Evolutionary conservation across 2,113 vertebrate genomes (phyloP).

Genomic region (Chionomys nivalis): DNA sequence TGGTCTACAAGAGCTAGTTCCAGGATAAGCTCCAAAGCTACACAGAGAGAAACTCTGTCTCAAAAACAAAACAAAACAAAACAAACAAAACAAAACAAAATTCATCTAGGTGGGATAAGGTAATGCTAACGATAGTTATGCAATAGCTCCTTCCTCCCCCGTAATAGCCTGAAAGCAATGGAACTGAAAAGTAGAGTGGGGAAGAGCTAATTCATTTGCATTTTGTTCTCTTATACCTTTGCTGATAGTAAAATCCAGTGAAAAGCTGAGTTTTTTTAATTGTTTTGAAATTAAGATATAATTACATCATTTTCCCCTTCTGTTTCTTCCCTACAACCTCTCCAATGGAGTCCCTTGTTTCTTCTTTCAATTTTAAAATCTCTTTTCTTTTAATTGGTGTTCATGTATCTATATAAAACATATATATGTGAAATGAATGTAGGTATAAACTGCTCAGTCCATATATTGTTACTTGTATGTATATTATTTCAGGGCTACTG

Average conservation of each 20-base stretch:
- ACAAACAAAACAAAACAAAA: not conserved
- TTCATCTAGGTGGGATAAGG: not conserved
- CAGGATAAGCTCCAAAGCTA: too few relatives aligned
- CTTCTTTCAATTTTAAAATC: not conserved
- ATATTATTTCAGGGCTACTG: too few relatives aligned
- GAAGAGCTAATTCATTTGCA: not conserved
- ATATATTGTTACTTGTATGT: too few relatives aligned
- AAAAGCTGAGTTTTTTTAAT: not conserved
- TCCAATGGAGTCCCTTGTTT: not conserved
- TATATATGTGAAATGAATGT: too few relatives aligned
- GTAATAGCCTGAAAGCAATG: not conserved
- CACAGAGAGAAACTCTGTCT: too few relatives aligned
- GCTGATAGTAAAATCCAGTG: not conserved
- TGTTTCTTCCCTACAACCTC: not conserved
- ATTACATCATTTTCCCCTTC: not conserved
- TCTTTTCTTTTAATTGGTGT: not conserved
- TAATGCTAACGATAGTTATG: not conserved
- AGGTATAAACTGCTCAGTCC: too few relatives aligned
- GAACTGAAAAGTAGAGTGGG: not conserved
- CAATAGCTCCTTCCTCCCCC: not conserved
- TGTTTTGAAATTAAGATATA: not conserved
- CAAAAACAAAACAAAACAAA: not conserved
- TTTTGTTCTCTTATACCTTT: not conserved
- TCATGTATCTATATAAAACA: too few relatives aligned
- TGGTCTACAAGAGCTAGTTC: too few relatives aligned